Evolutionary conservation across 2,797 vertebrate genomes (phyloP).

Genomic region (Fistularia tabacaria): DNA sequence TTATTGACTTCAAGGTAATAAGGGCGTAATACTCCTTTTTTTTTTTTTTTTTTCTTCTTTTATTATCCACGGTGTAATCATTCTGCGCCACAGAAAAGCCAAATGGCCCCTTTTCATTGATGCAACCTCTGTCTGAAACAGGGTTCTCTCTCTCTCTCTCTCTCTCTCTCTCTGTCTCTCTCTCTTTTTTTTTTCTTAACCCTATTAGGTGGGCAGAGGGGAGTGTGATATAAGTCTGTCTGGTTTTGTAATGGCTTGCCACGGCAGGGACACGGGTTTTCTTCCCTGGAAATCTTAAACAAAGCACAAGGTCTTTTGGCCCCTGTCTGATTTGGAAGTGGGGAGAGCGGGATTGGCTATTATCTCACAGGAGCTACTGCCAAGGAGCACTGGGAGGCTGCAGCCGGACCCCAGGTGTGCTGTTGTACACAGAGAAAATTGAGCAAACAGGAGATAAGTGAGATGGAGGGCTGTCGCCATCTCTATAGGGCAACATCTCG

Average conservation of each 20-base stretch:
- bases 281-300: constrained; percentile 71
- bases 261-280: constrained; percentile 54
- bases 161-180: neutral
- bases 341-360: constrained; percentile 63
- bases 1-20: constrained; percentile 49
- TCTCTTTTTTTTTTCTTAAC: constrained; percentile 13
- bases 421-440: constrained; percentile 72
- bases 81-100: constrained; percentile 35
- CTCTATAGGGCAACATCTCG: constrained; percentile 47
- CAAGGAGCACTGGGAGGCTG: constrained; percentile 40
- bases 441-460: constrained; percentile 77
- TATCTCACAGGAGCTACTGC: constrained; percentile 49
- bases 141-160: neutral
- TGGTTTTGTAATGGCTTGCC: constrained; percentile 57
- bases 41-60: neutral
- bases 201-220: constrained; percentile 45
- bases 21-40: constrained; percentile 7
- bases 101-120: constrained; percentile 39
- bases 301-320: constrained; percentile 66
- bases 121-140: constrained; percentile 35
- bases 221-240: constrained; percentile 54
- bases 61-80: constrained; percentile 38
- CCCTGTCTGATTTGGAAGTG: constrained; percentile 53
- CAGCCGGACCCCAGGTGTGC: constrained; percentile 72
- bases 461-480: constrained; percentile 72